Evolutionary conservation across 2,797 vertebrate species (phyloP).

Genomic region (Podarcis lilfordi): DNA sequence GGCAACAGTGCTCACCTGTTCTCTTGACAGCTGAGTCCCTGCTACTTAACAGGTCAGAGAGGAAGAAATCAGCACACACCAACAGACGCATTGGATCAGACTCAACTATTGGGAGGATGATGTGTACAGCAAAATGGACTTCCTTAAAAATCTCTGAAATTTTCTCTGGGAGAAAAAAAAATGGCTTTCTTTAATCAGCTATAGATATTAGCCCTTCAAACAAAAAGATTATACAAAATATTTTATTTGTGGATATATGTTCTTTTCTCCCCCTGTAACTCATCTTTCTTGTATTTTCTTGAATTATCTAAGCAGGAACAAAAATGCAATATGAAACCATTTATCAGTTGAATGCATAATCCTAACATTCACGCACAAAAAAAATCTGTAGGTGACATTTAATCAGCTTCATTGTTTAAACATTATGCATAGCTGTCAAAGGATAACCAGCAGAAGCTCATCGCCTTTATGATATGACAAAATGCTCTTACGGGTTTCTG

Average conservation of each 20-base stretch:
- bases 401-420: slow-evolving; percentile 56
- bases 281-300: slow-evolving; percentile 8
- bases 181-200: not conserved
- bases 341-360: slow-evolving; percentile 13
- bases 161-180: too few species aligned
- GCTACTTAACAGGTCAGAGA: not conserved
- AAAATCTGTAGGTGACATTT: slow-evolving; percentile 24
- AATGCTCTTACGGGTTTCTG: slow-evolving; percentile 31
- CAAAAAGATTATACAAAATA: not conserved
- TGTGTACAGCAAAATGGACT: not conserved
- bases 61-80: not conserved
- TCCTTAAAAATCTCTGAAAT: not conserved
- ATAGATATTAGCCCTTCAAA: not conserved
- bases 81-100: too few species aligned
- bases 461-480: slow-evolving; percentile 31
- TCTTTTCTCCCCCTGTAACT: not conserved
- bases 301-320: not conserved
- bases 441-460: slow-evolving; percentile 25
- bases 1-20: too few species aligned
- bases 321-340: slow-evolving; percentile 19
- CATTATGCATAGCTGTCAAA: slow-evolving; percentile 41
- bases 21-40: too few species aligned
- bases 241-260: not conserved
- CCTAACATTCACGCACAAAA: not conserved
- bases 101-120: too few species aligned